Conservation (phyloP, 2,113 vertebrate genomes). For the Euleptes europaea region DNA sequence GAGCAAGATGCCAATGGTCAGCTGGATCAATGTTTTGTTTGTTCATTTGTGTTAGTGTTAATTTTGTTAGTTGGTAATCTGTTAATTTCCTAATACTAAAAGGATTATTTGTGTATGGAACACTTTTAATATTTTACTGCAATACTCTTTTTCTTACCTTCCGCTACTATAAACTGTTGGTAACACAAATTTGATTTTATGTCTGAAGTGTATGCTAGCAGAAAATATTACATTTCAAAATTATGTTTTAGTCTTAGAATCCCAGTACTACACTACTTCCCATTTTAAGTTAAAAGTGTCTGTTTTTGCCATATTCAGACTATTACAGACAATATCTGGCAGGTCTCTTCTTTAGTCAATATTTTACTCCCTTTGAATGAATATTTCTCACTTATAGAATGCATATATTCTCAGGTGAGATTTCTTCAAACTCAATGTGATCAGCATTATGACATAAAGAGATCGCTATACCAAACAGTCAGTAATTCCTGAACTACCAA, state of each 20-base stretch:
- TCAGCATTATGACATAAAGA: neutral
- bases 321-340: neutral
- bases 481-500: neutral
- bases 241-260: neutral
- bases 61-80: neutral
- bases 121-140: neutral
- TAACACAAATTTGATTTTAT: conserved; percentile 13
- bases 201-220: neutral
- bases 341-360: neutral
- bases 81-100: neutral
- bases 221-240: neutral
- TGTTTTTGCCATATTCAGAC: neutral
- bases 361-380: neutral
- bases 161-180: neutral
- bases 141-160: neutral
- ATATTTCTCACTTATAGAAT: neutral
- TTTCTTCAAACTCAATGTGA: neutral
- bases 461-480: neutral
- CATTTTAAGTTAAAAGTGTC: conserved; percentile 20
- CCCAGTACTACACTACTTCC: conserved; percentile 25
- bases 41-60: neutral
- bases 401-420: neutral
- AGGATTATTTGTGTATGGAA: neutral
- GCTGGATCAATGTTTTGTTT: neutral
- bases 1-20: neutral